Evolutionary conservation across 64 coral and sea anemone genomes (phyloP), one percentile per base, ranked within the genome.

Genomic region (Anthopleura sola): DNA sequence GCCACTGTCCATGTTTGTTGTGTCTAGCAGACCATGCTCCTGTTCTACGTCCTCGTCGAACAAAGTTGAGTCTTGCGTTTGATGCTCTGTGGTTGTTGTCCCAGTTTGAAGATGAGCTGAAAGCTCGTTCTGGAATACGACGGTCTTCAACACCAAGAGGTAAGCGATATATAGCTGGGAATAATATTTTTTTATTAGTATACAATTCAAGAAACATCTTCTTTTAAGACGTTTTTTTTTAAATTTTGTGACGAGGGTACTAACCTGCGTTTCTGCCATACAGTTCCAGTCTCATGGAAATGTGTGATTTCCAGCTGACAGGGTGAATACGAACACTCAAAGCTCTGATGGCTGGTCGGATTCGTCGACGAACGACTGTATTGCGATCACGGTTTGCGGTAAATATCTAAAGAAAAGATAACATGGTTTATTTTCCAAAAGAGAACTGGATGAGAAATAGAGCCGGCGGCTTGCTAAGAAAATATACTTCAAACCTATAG

Each of bases 281-380:
- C 12, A 83, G 40, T 7, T 83, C 80, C 18, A 83, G 20, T 46
- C 80, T 83, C 80, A 83, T 83, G 23, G 80, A 83, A 56, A 83
- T 83, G 34, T 83, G 80, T 9, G 16, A 13, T 49, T 20, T 28
- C 80, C 80, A 83, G 40, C 48, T 55, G n/a, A 83, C 80, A 18
- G 80, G 80, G 80, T 83, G 80, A 28, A 83, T 33, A 49, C 80
- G 80, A 33, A 83, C n/a, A 46, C 12, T 53, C 17, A 15, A 0
- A 16, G 80, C 80, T 18, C 51, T 83, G 80, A 83, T 56, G n/a
- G 7, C 32, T 53, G 80, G 80, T 16, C 13, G 15, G 9, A 83
- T 20, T 24, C n/a, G 28, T 23, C 32, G 80, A 18, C 47, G 14
- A 38, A 83, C 80, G 14, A 83, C 80, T 51, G 38, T 32, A 34